These are phyloP conservation scores for Nesogale talazaci DNA, from an alignment of 2,113 vertebrate genomes.

Conservation along the genomic window DNA sequence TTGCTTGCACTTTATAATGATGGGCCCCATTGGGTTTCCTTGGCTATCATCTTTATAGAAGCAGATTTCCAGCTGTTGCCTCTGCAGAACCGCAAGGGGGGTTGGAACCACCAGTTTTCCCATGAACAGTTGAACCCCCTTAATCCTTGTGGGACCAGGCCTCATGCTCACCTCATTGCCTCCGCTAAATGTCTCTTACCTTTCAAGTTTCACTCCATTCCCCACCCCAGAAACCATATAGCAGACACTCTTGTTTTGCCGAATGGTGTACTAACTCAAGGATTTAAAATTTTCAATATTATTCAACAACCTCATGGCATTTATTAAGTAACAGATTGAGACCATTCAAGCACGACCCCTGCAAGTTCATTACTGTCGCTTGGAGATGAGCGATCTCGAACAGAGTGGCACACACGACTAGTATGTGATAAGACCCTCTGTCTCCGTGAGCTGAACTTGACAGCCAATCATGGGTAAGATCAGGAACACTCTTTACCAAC, in stretches of 20 bases:
- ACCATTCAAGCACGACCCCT: too few relatives aligned
- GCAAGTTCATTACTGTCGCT: too few relatives aligned
- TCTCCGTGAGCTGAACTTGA: too few relatives aligned
- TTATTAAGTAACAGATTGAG: too few relatives aligned
- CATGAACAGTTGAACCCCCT: neutral
- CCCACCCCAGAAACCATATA: neutral
- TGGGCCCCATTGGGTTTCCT: neutral
- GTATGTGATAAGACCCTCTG: too few relatives aligned
- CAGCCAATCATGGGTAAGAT: too few relatives aligned
- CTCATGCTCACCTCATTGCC: neutral
- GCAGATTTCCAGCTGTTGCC: neutral
- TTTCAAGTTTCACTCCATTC: neutral
- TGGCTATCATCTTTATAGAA: neutral
- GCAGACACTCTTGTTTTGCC: conserved; percentile 9
- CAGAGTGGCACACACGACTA: too few relatives aligned
- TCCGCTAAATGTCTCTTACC: conserved; percentile 14
- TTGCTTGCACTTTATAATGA: neutral
- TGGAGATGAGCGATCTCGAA: too few relatives aligned
- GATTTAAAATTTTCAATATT: conserved; percentile 16
- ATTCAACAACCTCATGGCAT: too few relatives aligned
- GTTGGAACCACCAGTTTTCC: neutral
- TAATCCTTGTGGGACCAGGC: neutral
- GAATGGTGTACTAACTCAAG: conserved; percentile 27
- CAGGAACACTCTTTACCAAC: too few relatives aligned
- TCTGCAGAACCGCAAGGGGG: neutral